Conservation (phyloP, 2,797 vertebrate genomes). For the Anabacerthia variegaticeps region DNA sequence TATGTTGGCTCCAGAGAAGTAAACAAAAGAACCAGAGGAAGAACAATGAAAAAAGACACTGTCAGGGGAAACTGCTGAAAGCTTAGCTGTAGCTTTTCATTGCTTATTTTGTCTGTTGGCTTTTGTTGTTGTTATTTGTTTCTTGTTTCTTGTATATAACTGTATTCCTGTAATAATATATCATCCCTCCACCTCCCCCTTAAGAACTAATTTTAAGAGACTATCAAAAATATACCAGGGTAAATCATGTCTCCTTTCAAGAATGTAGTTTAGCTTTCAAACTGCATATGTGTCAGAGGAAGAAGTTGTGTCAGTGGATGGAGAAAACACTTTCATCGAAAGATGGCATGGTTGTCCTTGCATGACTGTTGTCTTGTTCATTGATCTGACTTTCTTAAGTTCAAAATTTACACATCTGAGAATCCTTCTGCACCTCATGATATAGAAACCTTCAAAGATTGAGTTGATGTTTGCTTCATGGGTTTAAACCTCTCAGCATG, state of each 20-base stretch:
- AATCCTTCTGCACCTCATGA: constrained; percentile 22
- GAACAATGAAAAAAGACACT: not conserved
- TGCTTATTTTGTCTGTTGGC: not conserved
- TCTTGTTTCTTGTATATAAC: not conserved
- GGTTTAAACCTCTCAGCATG: constrained; percentile 21
- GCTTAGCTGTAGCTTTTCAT: not conserved
- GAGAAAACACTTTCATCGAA: not conserved
- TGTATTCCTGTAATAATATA: not conserved
- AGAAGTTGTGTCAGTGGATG: not conserved
- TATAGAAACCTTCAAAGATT: constrained; percentile 52
- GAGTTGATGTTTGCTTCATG: constrained; percentile 18
- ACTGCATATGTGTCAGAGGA: not conserved
- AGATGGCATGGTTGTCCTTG: constrained; percentile 55
- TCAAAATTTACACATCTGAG: constrained; percentile 64
- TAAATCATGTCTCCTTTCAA: not conserved
- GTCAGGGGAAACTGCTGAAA: not conserved
- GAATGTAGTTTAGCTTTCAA: constrained; percentile 13
- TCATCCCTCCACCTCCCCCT: not conserved
- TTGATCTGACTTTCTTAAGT: constrained; percentile 62
- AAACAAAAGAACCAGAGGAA: constrained; percentile 37
- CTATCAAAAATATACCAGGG: not conserved
- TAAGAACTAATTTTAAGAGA: not conserved
- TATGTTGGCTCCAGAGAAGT: constrained; percentile 48
- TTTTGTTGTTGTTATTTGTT: not conserved
- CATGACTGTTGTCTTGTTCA: constrained; percentile 30